A percentile compares a stretch with the other conserved stretches of the same genome.
phyloP scores from a whole-genome alignment of 35 echinoderm and acorn worm species.

The Nesometra sesokonis region DNA sequence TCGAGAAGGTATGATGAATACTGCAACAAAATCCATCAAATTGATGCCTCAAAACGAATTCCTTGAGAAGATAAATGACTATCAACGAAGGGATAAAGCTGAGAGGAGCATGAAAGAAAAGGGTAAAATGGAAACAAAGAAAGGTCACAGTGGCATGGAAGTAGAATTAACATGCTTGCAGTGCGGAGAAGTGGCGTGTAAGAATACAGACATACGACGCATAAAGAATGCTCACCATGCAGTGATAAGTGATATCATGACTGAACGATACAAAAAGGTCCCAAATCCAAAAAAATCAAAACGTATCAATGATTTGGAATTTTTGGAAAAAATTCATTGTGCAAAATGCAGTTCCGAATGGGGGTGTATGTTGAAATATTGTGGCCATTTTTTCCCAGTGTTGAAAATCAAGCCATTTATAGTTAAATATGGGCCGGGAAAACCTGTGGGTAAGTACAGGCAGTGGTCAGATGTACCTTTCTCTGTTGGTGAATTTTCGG shows the following conservation, averaged over 20 bases:
- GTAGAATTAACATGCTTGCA: constrained; percentile 23
- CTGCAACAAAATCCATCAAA: constrained; percentile 14
- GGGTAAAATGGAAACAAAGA: neutral
- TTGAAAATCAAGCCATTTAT: neutral
- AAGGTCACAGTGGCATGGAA: neutral
- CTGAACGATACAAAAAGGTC: neutral
- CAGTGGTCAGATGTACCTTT: neutral
- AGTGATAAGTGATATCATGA: constrained; percentile 3
- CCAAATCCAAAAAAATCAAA: neutral
- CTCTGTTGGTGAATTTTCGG: neutral
- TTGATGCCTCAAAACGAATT: neutral
- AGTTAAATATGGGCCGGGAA: neutral
- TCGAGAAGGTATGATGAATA: constrained; percentile 38
- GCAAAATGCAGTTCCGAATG: neutral
- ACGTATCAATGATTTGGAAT: neutral
- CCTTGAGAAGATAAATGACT: neutral
- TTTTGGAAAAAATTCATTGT: neutral
- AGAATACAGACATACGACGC: constrained; percentile 23
- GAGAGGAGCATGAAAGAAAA: neutral
- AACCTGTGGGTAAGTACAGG: neutral
- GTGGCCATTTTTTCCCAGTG: neutral
- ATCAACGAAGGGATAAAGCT: neutral
- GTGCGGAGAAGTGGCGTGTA: constrained; percentile 19
- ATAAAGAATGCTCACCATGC: constrained; percentile 38
- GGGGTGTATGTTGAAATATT: neutral